Base-by-base conservation (phyloP, 1,140 invertebrate genomes). In the Elymnias hypermnestra region DNA sequence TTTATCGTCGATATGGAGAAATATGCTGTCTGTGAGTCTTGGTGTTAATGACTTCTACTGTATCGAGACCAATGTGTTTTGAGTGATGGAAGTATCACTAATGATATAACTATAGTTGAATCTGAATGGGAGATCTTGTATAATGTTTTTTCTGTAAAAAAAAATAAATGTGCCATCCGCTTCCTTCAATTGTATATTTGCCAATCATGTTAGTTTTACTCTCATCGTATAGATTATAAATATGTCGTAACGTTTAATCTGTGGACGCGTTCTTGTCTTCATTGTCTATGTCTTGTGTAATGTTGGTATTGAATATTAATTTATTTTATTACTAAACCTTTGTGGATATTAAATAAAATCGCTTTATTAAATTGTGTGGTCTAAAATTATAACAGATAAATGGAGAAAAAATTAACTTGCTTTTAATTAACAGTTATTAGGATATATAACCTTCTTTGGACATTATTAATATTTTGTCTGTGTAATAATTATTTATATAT, bases 81-180 rank as follows among this genome's bases (percentile, higher is more conserved):
- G 52, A 52, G 43, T 66, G 57, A 57, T 46, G n/a, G 48, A 42
- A 48, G 49, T 50, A 52, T 52, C 55, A 58, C 48, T 55, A 49
- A 37, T 45, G 46, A 48, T 41, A 37, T 39, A 35, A 51, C 43
- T 57, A 39, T 50, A 55, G 44, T 64, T 52, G 58, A 63, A 65
- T 57, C 55, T 69, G 59, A 63, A 72, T 69, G 63, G 47, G 52
- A 60, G 57, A 59, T 69, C 61, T 68, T 68, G 56, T 68, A 61
- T 58, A 57, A 56, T 69, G 58, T 72, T 67, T 61, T 68, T 70
- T 77, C 63, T 82, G 41, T 52, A 52, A 45, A 43, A 81, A 33
- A 69, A 77, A 74, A 71, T 68, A 60, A 72, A 74, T 75, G 81
- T 84, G 77, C 79, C 79, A 83, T 83, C 72, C 70, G 72, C 73